A percentile compares a stretch with the other conserved stretches of the same genome.
phyloP scores from a whole-genome alignment of 2,113 vertebrate species.

The Brienomyrus longianalis region DNA sequence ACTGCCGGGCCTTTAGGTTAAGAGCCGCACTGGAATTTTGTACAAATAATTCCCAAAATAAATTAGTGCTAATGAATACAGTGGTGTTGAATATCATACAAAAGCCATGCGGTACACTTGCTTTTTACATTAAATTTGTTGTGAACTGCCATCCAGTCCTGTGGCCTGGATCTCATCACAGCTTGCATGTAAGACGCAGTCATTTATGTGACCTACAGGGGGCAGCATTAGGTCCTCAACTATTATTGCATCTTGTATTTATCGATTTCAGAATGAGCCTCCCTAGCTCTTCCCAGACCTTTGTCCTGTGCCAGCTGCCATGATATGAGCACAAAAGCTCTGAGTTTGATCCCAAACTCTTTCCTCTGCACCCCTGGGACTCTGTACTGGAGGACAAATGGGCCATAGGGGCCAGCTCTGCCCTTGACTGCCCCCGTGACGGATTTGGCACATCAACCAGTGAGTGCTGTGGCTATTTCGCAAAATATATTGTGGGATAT shows the following conservation, averaged over 20 bases:
- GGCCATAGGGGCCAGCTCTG: constrained; percentile 20
- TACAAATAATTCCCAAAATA: not conserved
- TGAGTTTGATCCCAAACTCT: not conserved
- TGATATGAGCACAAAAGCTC: not conserved
- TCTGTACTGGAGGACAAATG: constrained; percentile 23
- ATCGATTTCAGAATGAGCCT: not conserved
- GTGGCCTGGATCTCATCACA: not conserved
- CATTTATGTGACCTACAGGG: not conserved
- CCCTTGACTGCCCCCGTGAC: constrained; percentile 34
- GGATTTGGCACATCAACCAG: constrained; percentile 39
- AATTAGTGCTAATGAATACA: not conserved
- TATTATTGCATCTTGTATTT: not conserved
- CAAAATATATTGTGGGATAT: constrained; percentile 37
- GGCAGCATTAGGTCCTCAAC: not conserved
- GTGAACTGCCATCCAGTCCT: not conserved
- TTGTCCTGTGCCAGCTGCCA: not conserved
- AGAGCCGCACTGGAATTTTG: not conserved
- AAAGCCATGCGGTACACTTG: not conserved
- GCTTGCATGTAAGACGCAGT: not conserved
- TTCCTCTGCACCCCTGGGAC: constrained; percentile 1
- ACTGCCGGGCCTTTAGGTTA: not conserved
- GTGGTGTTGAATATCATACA: not conserved
- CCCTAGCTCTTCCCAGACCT: not conserved
- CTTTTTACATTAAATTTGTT: not conserved
- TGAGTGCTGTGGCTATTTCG: constrained; percentile 36